Evolutionary conservation across 1,140 invertebrate species (phyloP), one percentile per base, ranked within the genome.

Genomic region (Pararge aegeria): DNA sequence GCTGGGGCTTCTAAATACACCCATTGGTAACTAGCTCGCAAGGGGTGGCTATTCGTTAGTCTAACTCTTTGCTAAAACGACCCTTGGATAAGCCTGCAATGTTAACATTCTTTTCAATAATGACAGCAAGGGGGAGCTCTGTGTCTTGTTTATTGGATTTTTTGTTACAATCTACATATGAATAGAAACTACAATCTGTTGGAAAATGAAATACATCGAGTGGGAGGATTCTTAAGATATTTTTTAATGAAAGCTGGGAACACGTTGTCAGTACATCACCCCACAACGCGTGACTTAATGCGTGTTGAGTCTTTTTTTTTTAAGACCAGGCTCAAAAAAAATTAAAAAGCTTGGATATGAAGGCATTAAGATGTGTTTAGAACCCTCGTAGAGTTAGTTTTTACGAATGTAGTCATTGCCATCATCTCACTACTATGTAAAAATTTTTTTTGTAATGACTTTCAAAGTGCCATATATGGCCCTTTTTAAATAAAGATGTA

Each of bases 101-200:
- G 81, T 81, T 89, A 87, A 87, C 83, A 87, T 87, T 87, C 87
- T 87, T 88, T 87, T 86, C 84, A 86, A 87, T 87, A 89, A 89
- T 85, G 83, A 87, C 73, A 76, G 67, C 61, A 77, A 81, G 85
- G 80, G 78, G 79, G 71, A 75, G 63, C 79, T 75, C 86, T 78
- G 64, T 81, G 81, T 83, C 84, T 85, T 87, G 84, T 89, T 89
- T 89, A 89, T 89, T 87, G 83, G 87, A 89, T 89, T 89, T 89
- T 89, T 89, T 89, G 84, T 83, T 84, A 67, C 83, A 83, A 46
- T 89, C 83, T 89, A 81, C 87, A 89, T 89, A 87, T 89, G 84
- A 89, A 89, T 87, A 69, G 78, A 64, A 74, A 78, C 72, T 69
- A 69, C 76, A 87, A 87, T 85, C 83, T 85, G 82, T 81, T 68